Evolutionary conservation across 2,888 invertebrate species (phyloP).

Genomic region (Eupeodes luniger): DNA sequence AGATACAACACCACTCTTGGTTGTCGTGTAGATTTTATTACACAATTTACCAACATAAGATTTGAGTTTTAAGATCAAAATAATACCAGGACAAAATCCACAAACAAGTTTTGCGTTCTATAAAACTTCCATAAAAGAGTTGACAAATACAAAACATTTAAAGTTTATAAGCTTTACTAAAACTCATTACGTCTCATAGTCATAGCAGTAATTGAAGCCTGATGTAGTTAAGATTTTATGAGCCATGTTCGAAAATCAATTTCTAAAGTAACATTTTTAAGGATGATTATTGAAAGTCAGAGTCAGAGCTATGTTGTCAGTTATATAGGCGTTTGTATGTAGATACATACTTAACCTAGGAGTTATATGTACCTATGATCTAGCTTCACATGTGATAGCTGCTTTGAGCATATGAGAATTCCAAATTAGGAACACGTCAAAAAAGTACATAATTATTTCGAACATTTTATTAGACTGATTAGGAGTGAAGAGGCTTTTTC

Average conservation of each 20-base stretch:
- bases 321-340: not conserved
- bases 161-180: not conserved
- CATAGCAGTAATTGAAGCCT: not conserved
- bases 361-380: too few species aligned
- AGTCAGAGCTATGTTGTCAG: not conserved
- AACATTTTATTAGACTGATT: too few species aligned
- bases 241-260: constrained; percentile 34
- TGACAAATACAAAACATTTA: constrained; percentile 24
- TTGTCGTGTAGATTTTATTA: constrained; percentile 27
- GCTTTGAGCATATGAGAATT: too few species aligned
- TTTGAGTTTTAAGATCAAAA: constrained; percentile 17
- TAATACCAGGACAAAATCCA: not conserved
- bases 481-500: too few species aligned
- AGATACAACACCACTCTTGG: not conserved
- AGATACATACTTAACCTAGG: too few species aligned
- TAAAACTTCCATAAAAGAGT: not conserved
- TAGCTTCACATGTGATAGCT: too few species aligned
- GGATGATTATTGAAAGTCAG: not conserved
- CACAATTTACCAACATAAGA: not conserved
- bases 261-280: not conserved
- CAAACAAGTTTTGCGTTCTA: not conserved
- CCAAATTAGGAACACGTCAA: too few species aligned
- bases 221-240: constrained; percentile 4
- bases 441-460: too few species aligned
- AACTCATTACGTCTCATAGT: not conserved